phyloP scores from a whole-genome alignment of 2,888 invertebrate genomes.

The Dolomedes plantarius region DNA sequence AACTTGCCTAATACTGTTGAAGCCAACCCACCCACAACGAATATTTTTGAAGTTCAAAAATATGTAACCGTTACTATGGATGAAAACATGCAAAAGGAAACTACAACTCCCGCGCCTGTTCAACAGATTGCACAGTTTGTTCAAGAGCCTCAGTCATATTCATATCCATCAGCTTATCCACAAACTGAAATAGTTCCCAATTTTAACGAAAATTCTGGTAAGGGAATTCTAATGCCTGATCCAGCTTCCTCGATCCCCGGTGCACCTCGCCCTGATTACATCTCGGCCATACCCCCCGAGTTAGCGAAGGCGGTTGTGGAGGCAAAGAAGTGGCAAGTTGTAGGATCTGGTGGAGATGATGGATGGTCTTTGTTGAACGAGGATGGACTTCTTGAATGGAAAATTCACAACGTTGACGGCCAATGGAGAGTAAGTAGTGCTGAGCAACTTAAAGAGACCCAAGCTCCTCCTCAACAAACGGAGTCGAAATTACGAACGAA shows the following conservation, averaged over 20 bases:
- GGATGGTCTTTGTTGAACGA: constrained; percentile 56
- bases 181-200: not conserved
- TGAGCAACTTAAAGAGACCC: constrained; percentile 28
- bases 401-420: constrained; percentile 52
- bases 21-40: not conserved
- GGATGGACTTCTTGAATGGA: constrained; percentile 60
- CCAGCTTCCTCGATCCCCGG: not conserved
- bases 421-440: constrained; percentile 58
- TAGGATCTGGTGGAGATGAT: constrained; percentile 42
- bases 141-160: not conserved
- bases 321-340: constrained; percentile 48
- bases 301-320: constrained; percentile 58
- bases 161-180: not conserved
- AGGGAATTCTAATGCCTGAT: not conserved
- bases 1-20: not conserved
- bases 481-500: not conserved
- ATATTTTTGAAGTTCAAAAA: constrained; percentile 14
- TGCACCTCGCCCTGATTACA: not conserved
- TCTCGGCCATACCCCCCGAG: constrained; percentile 35
- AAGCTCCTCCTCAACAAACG: not conserved
- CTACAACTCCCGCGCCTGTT: not conserved
- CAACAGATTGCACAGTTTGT: not conserved
- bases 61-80: constrained; percentile 4
- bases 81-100: not conserved
- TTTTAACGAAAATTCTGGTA: not conserved